Base-by-base conservation (phyloP, 2,797 vertebrate species). In the Acanthurus tractus region DNA sequence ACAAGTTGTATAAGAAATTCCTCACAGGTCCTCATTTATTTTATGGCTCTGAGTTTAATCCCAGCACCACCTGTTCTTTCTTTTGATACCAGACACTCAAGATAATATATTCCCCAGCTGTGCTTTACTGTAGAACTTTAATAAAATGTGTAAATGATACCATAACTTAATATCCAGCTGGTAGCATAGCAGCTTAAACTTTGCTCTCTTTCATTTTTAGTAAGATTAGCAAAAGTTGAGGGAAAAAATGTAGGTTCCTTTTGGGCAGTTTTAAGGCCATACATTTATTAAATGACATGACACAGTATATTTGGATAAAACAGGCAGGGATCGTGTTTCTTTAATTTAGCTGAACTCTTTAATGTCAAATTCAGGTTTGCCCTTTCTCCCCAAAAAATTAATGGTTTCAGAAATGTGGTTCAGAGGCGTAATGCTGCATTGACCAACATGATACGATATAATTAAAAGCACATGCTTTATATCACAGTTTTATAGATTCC, bases 181-280 rank as follows among this genome's bases (percentile, higher is more conserved):
- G 22, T 53, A 67, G 48, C 2, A 36, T 11, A 14, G 63, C 63
- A 57, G 40, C 48, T 69, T 55, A 70, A 55, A 64, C 18, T 62
- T 76, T 63, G 45, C 58, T 34, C 69, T 63, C 69, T 20, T 65
- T 56, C 59, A 20, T 77, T 48, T 66, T 42, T 29, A 18, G 23
- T 67, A 40, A 67, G 58, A 49, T 74, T 65, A 17, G 56, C 1
- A 0, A n/a, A 55, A 29, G 48, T 53, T 22, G 20, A 34, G 29
- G 29, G 3, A 40, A n/a, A n/a, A 63, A 73, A 34, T 36, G 3
- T 50, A 18, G 18, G 25, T 36, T 52, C 23, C 23, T 52, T 18
- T 11, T 53, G 50, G 36, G 11, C 8, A 62, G 3, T 49, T 58
- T 53, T 11, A 17, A 36, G 25, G 14, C 40, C 10, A 23, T n/a